A percentile compares a stretch with the other conserved stretches of the same genome.
Conservation (phyloP, 2,888 invertebrate species). For the Sipha maydis region DNA sequence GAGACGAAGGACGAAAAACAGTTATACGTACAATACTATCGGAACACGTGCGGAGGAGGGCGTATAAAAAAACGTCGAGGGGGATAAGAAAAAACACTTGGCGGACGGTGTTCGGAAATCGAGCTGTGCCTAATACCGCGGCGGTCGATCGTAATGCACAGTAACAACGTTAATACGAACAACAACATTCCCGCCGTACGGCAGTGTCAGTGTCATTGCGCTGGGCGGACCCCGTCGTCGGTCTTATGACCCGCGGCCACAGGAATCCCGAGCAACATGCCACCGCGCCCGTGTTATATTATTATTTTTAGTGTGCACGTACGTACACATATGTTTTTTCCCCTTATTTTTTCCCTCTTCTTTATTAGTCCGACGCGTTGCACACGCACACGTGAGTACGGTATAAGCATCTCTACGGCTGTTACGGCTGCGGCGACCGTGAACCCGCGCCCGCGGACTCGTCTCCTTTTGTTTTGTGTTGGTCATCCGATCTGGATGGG, state of each 20-base stretch:
- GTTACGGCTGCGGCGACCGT: background rate
- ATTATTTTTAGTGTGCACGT: background rate
- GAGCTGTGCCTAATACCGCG: too few species aligned
- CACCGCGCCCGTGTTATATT: background rate
- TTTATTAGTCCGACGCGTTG: background rate
- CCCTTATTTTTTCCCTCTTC: background rate
- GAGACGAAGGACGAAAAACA: too few species aligned
- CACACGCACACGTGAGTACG: background rate
- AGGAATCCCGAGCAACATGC: slow-evolving; percentile 13
- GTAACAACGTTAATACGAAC: background rate
- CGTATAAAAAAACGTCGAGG: too few species aligned
- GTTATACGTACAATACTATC: too few species aligned
- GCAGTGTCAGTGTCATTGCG: background rate
- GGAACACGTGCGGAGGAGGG: too few species aligned
- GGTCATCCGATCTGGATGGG: slow-evolving; percentile 42
- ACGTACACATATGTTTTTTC: background rate
- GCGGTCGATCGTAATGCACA: background rate
- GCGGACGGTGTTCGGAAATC: too few species aligned
- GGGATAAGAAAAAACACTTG: too few species aligned
- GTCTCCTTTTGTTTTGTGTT: slow-evolving; percentile 40
- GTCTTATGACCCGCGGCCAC: background rate
- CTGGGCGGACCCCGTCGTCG: background rate
- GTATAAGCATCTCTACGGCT: background rate
- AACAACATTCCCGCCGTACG: too few species aligned
- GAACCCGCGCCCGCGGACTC: slow-evolving; percentile 27